Evolutionary conservation across 2,888 invertebrate genomes (phyloP), one percentile per base, ranked within the genome.

Genomic region (Lordiphosa fenestrarum): DNA sequence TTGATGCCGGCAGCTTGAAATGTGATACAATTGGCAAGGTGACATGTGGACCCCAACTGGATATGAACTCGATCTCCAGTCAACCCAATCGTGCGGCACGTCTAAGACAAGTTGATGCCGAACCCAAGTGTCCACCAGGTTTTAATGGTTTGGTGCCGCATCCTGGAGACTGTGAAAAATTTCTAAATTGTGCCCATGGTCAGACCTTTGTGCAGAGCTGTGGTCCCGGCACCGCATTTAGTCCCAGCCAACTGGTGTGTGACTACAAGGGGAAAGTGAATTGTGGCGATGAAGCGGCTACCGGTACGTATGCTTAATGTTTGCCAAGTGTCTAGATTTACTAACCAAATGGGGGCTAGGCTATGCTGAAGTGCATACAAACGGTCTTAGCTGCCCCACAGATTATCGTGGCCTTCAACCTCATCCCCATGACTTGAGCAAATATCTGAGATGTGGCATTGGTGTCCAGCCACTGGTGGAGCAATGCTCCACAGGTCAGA

Each of bases 1-100:
- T 94, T 77, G 93, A 92, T 87, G 91, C 92, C 0, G 89, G 90
- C 38, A 91, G 91, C 0, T 82, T 91, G 23, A 92, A 92, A 78
- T 94, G 94, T 73, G 94, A 94, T 87, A 92, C 90, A 69, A 92
- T 92, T 0, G 87, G 90, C 53, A 93, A 93, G 82, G 93, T 93
- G 0, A 88, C 89, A 39, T 94, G 92, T 71, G 66, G 77, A 6
- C 37, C 6, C 46, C 50, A 35, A 19, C 53, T 25, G 2, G 7
- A 7, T 7, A 7, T 7, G 6, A 25, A 25, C 6, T 12, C 30
- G 2, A 30, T 6, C 3, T 7, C 15, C 12, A 36, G 15, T 40
- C 49, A 56, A 23, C 10, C 53, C 2, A 40, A 37, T 15, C 64
- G 60, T 13, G 61, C 60, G 6, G 52, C 48, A 0, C 63, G 66